These are phyloP conservation scores for Ophioderma brevispina DNA, from an alignment of 35 echinoderm and acorn worm genomes.

Conservation along the genomic window DNA sequence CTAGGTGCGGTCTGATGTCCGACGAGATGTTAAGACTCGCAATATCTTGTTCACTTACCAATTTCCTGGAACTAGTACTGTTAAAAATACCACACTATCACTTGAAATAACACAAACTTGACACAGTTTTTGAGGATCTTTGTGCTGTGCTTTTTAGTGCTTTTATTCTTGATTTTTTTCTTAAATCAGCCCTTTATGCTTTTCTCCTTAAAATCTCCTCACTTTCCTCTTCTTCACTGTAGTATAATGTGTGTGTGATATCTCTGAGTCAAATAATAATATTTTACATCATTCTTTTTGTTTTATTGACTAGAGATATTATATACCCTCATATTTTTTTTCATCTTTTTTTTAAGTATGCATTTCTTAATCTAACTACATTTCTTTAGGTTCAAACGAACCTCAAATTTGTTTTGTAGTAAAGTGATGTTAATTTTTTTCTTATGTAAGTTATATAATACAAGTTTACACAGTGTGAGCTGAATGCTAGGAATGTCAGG, in stretches of 20 bases:
- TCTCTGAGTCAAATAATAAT: background rate
- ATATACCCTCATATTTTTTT: conserved; percentile 7
- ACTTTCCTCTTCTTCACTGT: background rate
- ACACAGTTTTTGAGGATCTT: background rate
- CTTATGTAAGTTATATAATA: conserved; percentile 12
- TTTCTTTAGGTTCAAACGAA: background rate
- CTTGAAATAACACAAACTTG: too few species aligned
- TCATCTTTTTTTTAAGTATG: background rate
- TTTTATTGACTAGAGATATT: background rate
- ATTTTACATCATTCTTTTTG: background rate
- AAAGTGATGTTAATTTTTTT: background rate
- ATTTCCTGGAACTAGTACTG: too few species aligned
- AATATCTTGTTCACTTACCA: too few species aligned
- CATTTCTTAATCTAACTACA: background rate
- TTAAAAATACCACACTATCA: too few species aligned
- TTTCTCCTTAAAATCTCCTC: background rate
- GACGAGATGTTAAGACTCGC: too few species aligned
- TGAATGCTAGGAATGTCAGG: background rate
- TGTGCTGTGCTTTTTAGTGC: background rate
- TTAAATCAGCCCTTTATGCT: background rate
- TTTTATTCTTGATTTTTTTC: background rate
- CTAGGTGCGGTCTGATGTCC: too few species aligned
- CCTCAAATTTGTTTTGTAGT: background rate
- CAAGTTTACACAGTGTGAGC: background rate
- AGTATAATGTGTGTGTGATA: background rate